Base-by-base conservation (phyloP, 2,888 invertebrate genomes). In the Arrhopalites spinosus region DNA sequence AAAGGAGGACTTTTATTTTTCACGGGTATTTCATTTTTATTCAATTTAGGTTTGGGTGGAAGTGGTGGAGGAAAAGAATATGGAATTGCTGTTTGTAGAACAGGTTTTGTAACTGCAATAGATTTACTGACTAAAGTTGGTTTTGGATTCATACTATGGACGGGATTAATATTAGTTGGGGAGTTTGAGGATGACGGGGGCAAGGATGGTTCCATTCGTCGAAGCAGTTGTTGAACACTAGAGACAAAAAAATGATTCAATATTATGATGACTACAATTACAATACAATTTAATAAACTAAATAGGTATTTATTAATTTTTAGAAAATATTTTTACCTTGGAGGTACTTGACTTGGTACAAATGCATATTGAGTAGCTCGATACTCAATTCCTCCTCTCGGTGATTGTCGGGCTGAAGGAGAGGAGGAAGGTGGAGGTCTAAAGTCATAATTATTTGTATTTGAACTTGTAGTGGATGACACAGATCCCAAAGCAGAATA, bases 51-150 rank as follows among this genome's bases (percentile, higher is more conserved):
- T 77, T 78, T 79, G 23, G 83, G 86, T 83, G 83, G 85, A 84
- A 74, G 84, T 75, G 85, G 83, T 11, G 80, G 81, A 25, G 79
- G 80, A 47, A 77, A 75, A 27, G 81, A 76, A 53, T 71, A 78
- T 63, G 77, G 75, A 47, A 74, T 70, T 23, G 80, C 76, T 20
- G 96, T 97, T 87, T 97, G 97, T 80, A 96, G 87, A 36, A 96
- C 91, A 0, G 97, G 97, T 85, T 97, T 97, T 85, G 95, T 95
- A 50, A 95, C 96, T 86, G 96, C 95, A 23, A 95, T 95, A 87
- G 95, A 95, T 95, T 96, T 97, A 80, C 96, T 96, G 80, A 97
- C 94, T 7, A 96, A 95, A 68, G 95, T 93, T 84, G 95, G 95
- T 27, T 95, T 92, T 84, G 92, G 93, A 67, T 59, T 69, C 50